Evolutionary conservation across 2,113 vertebrate genomes (phyloP), one percentile per base, ranked within the genome.

Genomic region (Columbina picui): DNA sequence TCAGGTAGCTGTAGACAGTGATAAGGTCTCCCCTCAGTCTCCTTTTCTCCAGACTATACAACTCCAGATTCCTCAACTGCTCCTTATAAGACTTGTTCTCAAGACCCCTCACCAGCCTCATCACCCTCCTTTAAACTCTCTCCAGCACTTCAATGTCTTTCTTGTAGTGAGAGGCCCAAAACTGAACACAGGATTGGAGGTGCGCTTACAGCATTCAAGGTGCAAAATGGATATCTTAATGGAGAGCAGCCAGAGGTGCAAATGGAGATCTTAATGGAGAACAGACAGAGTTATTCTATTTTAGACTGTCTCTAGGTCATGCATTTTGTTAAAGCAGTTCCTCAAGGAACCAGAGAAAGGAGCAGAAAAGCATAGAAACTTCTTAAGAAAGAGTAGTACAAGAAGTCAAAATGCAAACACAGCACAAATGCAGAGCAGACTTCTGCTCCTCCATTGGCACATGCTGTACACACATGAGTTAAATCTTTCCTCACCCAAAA

Each of bases 401-500:
- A 94, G 70, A 85, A 79, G 47, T 85, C 68, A 52, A 94, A 93
- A 85, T 17, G 57, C 90, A 82, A 91, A 43, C 39, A 30, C 39
- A 87, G 61, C 84, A 87, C 74, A 83, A 94, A 76, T 1, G 8
- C 53, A 12, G 10, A 63, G 83, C 76, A 93, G 47, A 70, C 67
- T 80, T 89, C 63, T 53, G 55, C 59, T 89, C 68, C 59, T 77
- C 68, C 2, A 1, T 4, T 83, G 39, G 50, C 43, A 7, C 55
- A 59, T 26, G 45, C 74, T 63, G 32, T 49, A 18, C 36, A 93
- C 61, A 64, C 43, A 47, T 4, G 43, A 93, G 78, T 79, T 90
- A 73, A 73, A 77, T 70, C 45, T 95, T 87, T 86, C 75, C 53
- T 80, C 80, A 70, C 86, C 47, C 71, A 77, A 90, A 94, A 94